Evolutionary conservation across 2,797 vertebrate genomes (phyloP).

Genomic region (Cossypha dichroa): DNA sequence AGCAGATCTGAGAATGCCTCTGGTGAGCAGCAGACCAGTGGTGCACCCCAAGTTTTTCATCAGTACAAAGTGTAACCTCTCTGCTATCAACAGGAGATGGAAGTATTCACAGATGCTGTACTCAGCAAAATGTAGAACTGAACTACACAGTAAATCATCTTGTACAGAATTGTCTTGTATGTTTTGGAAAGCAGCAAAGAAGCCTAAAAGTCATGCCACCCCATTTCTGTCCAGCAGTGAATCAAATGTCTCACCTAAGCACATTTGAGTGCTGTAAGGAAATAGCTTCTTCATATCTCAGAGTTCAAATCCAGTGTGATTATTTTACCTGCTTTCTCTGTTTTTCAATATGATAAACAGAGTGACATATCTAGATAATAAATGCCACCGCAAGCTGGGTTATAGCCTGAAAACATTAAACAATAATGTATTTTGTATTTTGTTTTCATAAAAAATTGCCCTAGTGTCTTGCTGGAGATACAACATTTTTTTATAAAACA

Average conservation of each 20-base stretch:
- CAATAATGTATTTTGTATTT: neutral
- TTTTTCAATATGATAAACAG: neutral
- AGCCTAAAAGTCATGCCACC: neutral
- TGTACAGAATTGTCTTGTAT: neutral
- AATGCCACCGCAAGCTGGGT: neutral
- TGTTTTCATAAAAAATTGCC: neutral
- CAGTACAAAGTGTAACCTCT: neutral
- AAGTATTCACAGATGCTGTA: neutral
- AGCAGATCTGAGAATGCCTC: neutral
- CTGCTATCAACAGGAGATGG: neutral
- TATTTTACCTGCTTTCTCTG: neutral
- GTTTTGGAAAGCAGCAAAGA: neutral
- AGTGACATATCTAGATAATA: neutral
- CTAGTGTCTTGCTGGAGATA: neutral
- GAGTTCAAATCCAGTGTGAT: neutral
- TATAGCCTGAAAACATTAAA: slow-evolving; percentile 12
- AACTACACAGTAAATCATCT: neutral
- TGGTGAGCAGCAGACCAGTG: neutral
- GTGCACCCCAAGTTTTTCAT: neutral
- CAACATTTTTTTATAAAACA: slow-evolving; percentile 5
- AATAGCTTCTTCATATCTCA: neutral
- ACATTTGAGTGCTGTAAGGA: neutral
- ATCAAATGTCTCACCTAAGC: neutral
- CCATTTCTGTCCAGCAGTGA: neutral
- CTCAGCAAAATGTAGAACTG: neutral